A percentile compares a stretch with the other conserved stretches of the same genome.
phyloP scores from a whole-genome alignment of 2,888 invertebrate genomes.

The Pantelozetes paolii region DNA sequence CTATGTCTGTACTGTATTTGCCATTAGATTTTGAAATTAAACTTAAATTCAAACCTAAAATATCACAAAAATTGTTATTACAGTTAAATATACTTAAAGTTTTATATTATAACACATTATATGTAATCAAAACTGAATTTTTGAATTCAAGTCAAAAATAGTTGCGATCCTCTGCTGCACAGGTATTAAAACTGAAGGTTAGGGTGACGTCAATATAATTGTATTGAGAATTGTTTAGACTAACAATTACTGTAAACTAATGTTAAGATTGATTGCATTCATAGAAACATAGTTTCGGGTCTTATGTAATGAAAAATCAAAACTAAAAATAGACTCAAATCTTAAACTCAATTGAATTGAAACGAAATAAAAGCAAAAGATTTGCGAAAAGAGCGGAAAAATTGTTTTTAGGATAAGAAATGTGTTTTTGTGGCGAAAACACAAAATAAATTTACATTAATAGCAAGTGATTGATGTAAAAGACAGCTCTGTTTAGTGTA shows the following conservation, averaged over 20 bases:
- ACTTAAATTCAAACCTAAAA: background rate
- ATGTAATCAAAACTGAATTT: background rate
- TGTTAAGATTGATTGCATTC: no score
- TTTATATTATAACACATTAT: background rate
- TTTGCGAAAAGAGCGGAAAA: background rate
- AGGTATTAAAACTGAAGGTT: no score
- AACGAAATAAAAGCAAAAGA: no score
- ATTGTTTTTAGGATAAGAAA: background rate
- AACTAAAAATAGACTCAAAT: no score
- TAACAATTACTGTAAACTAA: no score
- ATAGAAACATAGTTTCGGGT: no score
- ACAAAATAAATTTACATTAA: background rate
- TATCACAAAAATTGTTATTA: slow-evolving; percentile 9
- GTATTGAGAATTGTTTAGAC: no score
- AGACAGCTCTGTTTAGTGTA: background rate
- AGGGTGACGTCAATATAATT: no score
- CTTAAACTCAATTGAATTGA: no score
- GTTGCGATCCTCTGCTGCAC: background rate
- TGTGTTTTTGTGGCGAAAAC: background rate
- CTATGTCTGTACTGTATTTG: background rate
- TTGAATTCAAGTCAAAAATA: background rate
- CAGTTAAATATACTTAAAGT: background rate
- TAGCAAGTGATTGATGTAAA: background rate
- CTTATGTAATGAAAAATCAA: no score
- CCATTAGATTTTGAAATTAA: no score